These are phyloP conservation scores for Etheostoma cragini DNA, from an alignment of 2,113 vertebrate species.

Conservation along the genomic window DNA sequence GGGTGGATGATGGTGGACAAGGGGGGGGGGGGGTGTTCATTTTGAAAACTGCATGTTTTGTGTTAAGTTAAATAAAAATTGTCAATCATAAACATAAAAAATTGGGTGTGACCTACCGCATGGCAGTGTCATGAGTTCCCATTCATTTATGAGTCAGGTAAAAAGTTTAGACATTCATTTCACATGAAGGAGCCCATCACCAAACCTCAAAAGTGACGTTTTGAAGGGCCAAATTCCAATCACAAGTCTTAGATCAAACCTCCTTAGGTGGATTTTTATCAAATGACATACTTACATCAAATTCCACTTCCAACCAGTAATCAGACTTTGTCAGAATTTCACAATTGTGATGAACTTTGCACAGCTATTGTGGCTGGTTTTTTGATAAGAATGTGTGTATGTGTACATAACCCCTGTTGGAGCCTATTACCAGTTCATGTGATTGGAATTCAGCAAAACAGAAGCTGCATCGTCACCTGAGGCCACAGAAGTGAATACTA, in stretches of 20 bases:
- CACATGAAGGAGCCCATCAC: constrained; percentile 10
- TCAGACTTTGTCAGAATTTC: background rate
- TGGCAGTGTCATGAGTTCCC: background rate
- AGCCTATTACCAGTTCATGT: background rate
- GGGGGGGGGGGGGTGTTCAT: too few species aligned
- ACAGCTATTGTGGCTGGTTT: background rate
- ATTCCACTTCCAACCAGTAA: background rate
- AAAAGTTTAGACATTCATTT: background rate
- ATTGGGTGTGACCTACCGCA: background rate
- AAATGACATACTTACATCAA: too few species aligned
- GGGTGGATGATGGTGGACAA: too few species aligned
- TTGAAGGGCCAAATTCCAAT: constrained; percentile 23
- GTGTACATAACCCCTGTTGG: background rate
- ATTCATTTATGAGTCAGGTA: background rate
- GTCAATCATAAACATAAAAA: background rate
- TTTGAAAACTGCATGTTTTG: too few species aligned
- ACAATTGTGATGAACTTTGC: background rate
- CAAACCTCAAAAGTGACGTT: background rate
- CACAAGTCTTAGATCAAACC: background rate
- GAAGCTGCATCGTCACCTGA: background rate
- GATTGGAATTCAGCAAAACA: constrained; percentile 35
- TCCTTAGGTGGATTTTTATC: background rate
- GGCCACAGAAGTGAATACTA: background rate
- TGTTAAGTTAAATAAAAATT: too few species aligned
- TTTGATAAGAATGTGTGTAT: background rate